Conservation (phyloP, 2,888 invertebrate genomes). For the Stenurella melanura region DNA sequence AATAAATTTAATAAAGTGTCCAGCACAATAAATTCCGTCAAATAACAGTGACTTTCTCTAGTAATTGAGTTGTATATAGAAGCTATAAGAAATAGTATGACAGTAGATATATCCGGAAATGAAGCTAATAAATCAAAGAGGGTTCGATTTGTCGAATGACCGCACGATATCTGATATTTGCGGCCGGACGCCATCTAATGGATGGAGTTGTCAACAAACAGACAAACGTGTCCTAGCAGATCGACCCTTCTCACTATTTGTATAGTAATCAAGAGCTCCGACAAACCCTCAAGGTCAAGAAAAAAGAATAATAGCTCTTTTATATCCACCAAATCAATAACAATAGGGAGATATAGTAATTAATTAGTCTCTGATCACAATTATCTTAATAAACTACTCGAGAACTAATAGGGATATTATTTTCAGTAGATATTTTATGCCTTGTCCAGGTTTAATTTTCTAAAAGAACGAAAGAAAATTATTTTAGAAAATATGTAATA, state of each 20-base stretch:
- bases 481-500: too few relatives aligned
- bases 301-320: not conserved
- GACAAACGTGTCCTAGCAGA: conserved; percentile 52
- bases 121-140: conserved; percentile 73
- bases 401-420: too few relatives aligned
- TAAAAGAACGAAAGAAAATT: too few relatives aligned
- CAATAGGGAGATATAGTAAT: conserved; percentile 1
- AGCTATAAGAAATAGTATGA: conserved; percentile 63
- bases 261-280: conserved; percentile 49
- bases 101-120: conserved; percentile 69
- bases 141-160: conserved; percentile 72
- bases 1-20: conserved; percentile 50
- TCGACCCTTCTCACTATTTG: conserved; percentile 57
- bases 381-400: not conserved
- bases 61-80: conserved; percentile 65
- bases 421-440: too few relatives aligned
- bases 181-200: conserved; percentile 72
- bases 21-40: conserved; percentile 45
- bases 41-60: conserved; percentile 49
- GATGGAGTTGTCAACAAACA: conserved; percentile 71
- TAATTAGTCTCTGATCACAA: not conserved
- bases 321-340: not conserved
- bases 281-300: conserved; percentile 25
- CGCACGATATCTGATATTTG: conserved; percentile 72
- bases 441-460: too few relatives aligned